phyloP scores from a whole-genome alignment of 2,888 invertebrate genomes.

The Ferrisia virgata region DNA sequence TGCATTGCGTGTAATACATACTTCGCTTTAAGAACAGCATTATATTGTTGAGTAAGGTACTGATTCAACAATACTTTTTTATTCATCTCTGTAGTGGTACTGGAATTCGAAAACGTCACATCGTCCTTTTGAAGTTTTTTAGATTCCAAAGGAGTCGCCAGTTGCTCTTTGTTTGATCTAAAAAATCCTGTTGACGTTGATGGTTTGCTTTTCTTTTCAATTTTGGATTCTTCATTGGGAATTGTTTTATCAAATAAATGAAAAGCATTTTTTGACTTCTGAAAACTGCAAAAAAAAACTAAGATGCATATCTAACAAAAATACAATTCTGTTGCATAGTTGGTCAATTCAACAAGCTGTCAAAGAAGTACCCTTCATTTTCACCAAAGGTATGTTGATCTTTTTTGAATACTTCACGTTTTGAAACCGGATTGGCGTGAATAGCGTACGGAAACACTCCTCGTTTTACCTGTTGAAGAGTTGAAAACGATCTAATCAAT shows the following conservation, averaged over 20 bases:
- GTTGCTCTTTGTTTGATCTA: neutral
- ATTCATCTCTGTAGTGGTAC: neutral
- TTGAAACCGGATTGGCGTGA: neutral
- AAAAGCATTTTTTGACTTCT: neutral
- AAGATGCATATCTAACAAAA: too few relatives aligned
- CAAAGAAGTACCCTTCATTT: neutral
- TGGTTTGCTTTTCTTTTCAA: neutral
- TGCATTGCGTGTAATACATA: neutral
- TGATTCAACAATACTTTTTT: neutral
- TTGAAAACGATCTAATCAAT: neutral
- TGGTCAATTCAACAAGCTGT: too few relatives aligned
- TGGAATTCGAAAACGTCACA: neutral
- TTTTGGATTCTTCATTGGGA: neutral
- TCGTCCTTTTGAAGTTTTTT: neutral
- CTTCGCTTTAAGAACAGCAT: neutral
- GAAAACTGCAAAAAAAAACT: neutral
- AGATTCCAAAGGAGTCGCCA: neutral
- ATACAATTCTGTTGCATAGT: too few relatives aligned
- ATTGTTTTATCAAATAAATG: neutral
- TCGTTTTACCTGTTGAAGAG: neutral
- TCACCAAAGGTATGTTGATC: neutral
- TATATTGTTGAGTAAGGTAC: neutral
- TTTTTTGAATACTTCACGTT: neutral
- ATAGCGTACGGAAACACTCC: neutral
- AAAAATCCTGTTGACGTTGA: neutral